phyloP scores from a whole-genome alignment of 2,888 invertebrate species.

The Lymantria dispar region DNA sequence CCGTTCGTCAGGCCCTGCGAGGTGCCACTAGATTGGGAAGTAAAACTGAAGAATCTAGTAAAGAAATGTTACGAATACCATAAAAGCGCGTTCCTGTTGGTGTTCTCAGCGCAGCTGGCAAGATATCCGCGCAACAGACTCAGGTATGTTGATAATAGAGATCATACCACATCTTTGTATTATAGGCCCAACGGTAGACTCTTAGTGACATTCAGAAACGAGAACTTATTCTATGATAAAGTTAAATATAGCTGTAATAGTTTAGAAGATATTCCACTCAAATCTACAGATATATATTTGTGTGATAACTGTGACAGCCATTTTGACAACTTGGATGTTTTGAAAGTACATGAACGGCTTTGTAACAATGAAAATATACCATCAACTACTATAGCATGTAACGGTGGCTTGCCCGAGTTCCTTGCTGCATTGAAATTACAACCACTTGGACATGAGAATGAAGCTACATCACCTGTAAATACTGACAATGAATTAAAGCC shows the following conservation, averaged over 20 bases:
- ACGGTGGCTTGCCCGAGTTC: slow-evolving; percentile 61
- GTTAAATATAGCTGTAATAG: slow-evolving; percentile 16
- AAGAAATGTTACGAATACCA: slow-evolving; percentile 87
- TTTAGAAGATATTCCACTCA: slow-evolving; percentile 72
- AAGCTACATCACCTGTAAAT: slow-evolving; percentile 21
- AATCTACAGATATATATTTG: slow-evolving; percentile 86
- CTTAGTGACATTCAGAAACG: slow-evolving; percentile 89
- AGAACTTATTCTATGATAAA: slow-evolving; percentile 84
- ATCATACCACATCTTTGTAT: slow-evolving; percentile 88
- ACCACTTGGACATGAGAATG: slow-evolving; percentile 38
- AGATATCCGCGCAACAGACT: slow-evolving; percentile 84
- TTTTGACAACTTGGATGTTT: slow-evolving; percentile 77
- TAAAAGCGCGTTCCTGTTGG: slow-evolving; percentile 86
- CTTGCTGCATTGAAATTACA: slow-evolving; percentile 64
- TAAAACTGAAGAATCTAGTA: slow-evolving; percentile 84
- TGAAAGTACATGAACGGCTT: slow-evolving; percentile 71
- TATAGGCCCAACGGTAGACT: slow-evolving; percentile 85
- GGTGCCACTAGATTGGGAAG: slow-evolving; percentile 80
- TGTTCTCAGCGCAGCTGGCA: slow-evolving; percentile 87
- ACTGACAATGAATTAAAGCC: slow-evolving; percentile 42
- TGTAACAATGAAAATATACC: slow-evolving; percentile 61
- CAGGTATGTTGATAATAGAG: slow-evolving; percentile 87
- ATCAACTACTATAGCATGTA: slow-evolving; percentile 36
- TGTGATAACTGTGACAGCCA: slow-evolving; percentile 90
- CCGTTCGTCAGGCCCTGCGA: slow-evolving; percentile 82